phyloP scores from a whole-genome alignment of 1,140 invertebrate species.

The Trichoplusia ni region DNA sequence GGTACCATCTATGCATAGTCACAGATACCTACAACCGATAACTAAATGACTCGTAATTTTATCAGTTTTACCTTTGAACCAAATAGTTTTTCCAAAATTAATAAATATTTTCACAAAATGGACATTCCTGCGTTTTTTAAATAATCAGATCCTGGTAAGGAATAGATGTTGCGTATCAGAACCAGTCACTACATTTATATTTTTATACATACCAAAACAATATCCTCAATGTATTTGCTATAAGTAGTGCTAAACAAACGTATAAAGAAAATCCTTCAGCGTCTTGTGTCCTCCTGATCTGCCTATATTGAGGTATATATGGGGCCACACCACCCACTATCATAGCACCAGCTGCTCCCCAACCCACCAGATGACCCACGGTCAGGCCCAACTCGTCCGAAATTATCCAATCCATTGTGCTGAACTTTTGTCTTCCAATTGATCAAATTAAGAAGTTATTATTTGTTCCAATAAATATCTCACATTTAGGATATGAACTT shows the following conservation, averaged over 20 bases:
- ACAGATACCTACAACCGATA: too few relatives aligned
- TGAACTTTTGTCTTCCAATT: not conserved
- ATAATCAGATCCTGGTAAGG: too few relatives aligned
- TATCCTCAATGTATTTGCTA: conserved; percentile 98
- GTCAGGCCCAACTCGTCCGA: conserved; percentile 86
- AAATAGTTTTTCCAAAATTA: too few relatives aligned
- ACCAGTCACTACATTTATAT: too few relatives aligned
- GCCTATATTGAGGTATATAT: conserved; percentile 96
- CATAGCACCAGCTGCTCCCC: conserved; percentile 90
- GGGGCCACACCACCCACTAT: conserved; percentile 94
- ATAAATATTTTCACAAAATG: too few relatives aligned
- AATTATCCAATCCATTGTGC: conserved; percentile 87
- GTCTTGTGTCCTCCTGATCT: conserved; percentile 95
- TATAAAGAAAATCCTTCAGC: conserved; percentile 98
- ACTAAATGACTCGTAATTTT: too few relatives aligned
- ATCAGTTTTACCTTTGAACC: too few relatives aligned
- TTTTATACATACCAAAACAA: conserved; percentile 94
- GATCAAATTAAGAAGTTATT: conserved; percentile 2
- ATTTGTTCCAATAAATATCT: not conserved
- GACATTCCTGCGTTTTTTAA: too few relatives aligned
- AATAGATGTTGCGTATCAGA: too few relatives aligned
- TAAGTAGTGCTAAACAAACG: conserved; percentile 96
- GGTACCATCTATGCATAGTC: too few relatives aligned
- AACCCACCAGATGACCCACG: conserved; percentile 85
- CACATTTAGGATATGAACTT: not conserved